Evolutionary conservation across 2,113 vertebrate genomes (phyloP).

Genomic region (Calcarius ornatus): DNA sequence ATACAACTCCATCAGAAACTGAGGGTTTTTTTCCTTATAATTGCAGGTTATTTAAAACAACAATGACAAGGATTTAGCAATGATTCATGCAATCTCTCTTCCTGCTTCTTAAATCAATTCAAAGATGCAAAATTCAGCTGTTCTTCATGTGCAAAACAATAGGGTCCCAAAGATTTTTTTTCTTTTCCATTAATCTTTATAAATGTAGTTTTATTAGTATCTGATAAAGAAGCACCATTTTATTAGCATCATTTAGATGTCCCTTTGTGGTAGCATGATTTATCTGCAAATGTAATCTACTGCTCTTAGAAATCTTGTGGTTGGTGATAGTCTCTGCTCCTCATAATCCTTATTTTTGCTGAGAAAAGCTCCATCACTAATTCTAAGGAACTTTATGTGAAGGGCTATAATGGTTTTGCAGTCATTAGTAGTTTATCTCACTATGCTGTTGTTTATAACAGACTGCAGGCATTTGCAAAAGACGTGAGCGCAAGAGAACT

Average conservation of each 20-base stretch:
- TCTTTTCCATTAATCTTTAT: background rate
- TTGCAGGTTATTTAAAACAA: background rate
- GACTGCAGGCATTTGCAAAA: background rate
- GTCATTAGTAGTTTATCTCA: background rate
- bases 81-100: background rate
- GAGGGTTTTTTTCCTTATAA: background rate
- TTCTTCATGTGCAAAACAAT: background rate
- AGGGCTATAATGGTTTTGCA: background rate
- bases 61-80: background rate
- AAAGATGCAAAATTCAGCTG: background rate
- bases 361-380: background rate
- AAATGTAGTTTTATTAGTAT: background rate
- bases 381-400: background rate
- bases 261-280: background rate
- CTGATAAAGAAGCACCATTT: background rate
- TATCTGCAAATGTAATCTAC: background rate
- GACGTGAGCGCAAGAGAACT: background rate
- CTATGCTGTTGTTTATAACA: background rate
- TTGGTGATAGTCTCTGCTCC: background rate
- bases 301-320: background rate
- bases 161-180: background rate
- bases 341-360: background rate
- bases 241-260: background rate
- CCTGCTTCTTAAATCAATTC: background rate
- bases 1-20: background rate